Evolutionary conservation across 2,888 invertebrate species (phyloP).

Genomic region (Microplitis deprimator): DNA sequence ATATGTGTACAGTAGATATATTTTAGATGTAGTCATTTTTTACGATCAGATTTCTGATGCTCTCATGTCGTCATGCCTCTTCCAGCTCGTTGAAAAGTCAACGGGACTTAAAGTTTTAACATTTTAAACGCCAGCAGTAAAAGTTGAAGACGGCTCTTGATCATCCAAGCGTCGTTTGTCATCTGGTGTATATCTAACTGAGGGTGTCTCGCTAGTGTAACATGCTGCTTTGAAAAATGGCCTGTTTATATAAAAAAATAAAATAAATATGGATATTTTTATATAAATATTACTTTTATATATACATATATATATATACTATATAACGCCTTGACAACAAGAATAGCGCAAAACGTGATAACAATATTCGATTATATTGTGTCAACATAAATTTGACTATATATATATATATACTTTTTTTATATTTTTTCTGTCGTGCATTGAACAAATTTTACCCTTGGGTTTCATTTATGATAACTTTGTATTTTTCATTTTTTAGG

Average conservation of each 20-base stretch:
- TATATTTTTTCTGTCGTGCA: neutral
- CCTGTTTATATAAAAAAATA: neutral
- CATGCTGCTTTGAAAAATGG: constrained; percentile 15
- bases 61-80: neutral
- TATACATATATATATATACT: neutral
- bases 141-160: constrained; percentile 39
- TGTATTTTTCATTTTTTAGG: neutral
- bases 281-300: neutral
- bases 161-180: constrained; percentile 38
- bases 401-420: neutral
- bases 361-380: constrained; percentile 24
- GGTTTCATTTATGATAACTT: neutral
- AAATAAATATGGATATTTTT: constrained; percentile 20
- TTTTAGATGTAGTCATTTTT: neutral
- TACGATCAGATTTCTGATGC: constrained; percentile 7
- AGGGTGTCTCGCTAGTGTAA: constrained; percentile 1
- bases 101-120: constrained; percentile 29
- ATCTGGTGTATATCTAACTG: constrained; percentile 23
- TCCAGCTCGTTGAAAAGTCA: constrained; percentile 23
- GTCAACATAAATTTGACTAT: constrained; percentile 17
- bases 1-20: neutral
- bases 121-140: constrained; percentile 27
- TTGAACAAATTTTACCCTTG: neutral
- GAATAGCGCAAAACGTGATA: constrained; percentile 22
- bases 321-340: constrained; percentile 28